Percentiles rank a stretch among this genome's conserved stretches.
phyloP scores from a whole-genome alignment of 1,140 invertebrate genomes.

The Pygmarrhopalites habei region DNA sequence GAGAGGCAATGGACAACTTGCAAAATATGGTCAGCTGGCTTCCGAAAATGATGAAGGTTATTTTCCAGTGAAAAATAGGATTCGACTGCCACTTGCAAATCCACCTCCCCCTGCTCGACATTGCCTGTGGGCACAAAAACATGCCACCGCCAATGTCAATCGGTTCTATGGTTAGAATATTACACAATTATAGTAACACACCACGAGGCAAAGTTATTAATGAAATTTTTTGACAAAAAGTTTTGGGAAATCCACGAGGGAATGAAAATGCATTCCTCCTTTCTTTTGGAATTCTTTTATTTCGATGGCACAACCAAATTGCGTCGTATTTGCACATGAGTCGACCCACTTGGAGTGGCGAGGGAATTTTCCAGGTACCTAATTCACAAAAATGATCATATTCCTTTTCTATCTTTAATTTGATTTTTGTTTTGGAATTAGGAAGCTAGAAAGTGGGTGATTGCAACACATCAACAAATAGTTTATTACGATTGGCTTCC shows the following conservation, averaged over 20 bases:
- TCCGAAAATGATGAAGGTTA: constrained; percentile 42
- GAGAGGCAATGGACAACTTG: constrained; percentile 45
- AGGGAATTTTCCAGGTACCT: constrained; percentile 49
- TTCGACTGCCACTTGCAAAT: constrained; percentile 52
- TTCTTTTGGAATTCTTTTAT: constrained; percentile 54
- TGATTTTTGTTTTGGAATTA: constrained; percentile 9
- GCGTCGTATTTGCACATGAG: constrained; percentile 45
- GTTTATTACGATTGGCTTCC: constrained; percentile 52
- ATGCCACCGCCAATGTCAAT: constrained; percentile 46
- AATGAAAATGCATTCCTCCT: constrained; percentile 55
- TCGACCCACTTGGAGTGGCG: constrained; percentile 47
- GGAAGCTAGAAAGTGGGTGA: constrained; percentile 55
- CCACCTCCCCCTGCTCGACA: constrained; percentile 53
- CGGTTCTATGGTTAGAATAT: constrained; percentile 51
- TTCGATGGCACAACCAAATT: constrained; percentile 56
- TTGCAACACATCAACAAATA: constrained; percentile 51
- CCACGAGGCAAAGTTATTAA: too few species aligned
- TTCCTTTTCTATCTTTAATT: not conserved
- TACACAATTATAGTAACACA: too few species aligned
- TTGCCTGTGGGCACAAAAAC: constrained; percentile 42
- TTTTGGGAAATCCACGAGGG: constrained; percentile 54
- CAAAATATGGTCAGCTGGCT: constrained; percentile 46
- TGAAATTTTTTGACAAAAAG: too few species aligned
- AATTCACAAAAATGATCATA: not conserved
- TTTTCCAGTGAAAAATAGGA: constrained; percentile 51